Evolutionary conservation across 2,113 vertebrate genomes (phyloP).

Genomic region (Triplophysa tibetana): DNA sequence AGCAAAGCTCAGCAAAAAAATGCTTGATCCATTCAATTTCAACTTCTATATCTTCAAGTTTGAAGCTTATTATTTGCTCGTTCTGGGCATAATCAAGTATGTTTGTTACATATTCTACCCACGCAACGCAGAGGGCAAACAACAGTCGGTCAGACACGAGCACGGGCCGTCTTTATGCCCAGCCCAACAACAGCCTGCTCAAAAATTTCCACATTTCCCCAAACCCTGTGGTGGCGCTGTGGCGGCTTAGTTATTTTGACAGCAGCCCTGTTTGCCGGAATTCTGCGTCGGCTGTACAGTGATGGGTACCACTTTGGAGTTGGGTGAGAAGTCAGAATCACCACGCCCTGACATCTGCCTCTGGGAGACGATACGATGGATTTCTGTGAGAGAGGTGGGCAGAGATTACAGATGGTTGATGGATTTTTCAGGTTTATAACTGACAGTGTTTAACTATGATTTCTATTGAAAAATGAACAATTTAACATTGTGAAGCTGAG

Average conservation of each 20-base stretch:
- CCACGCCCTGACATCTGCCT: conserved; percentile 79
- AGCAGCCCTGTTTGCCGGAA: conserved; percentile 76
- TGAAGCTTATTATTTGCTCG: conserved; percentile 50
- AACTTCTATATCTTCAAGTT: conserved; percentile 49
- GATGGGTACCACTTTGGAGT: conserved; percentile 83
- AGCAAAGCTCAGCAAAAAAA: conserved; percentile 49
- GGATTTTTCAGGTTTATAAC: background rate
- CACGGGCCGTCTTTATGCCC: background rate
- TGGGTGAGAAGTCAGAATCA: conserved; percentile 76
- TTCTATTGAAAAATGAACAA: conserved; percentile 2
- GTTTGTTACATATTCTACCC: conserved; percentile 45
- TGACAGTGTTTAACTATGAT: background rate
- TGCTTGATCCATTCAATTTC: conserved; percentile 35
- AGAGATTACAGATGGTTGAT: background rate
- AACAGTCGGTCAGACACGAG: background rate
- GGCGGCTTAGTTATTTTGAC: conserved; percentile 82
- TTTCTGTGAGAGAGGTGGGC: conserved; percentile 71
- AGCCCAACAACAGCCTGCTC: conserved; percentile 25
- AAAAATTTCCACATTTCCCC: conserved; percentile 45
- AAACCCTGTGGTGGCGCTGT: conserved; percentile 52
- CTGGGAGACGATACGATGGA: conserved; percentile 86
- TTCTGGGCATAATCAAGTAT: conserved; percentile 43
- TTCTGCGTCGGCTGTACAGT: conserved; percentile 84
- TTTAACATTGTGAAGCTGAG: background rate
- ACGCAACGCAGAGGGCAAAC: conserved; percentile 34